Conservation (phyloP, 1,140 invertebrate species). For the Zaprionus lachaisei region DNA sequence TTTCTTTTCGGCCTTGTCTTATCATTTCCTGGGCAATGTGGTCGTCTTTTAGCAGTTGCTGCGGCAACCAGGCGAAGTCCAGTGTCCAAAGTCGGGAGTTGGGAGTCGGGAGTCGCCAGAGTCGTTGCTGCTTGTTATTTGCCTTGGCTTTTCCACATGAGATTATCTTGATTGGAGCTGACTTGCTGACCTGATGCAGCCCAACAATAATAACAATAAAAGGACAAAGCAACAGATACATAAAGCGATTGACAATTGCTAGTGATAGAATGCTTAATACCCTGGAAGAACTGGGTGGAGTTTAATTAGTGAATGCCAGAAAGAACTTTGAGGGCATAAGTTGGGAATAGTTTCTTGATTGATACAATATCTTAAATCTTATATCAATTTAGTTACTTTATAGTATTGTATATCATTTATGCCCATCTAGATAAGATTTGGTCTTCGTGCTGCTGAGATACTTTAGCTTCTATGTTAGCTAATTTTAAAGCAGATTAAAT, state of each 20-base stretch:
- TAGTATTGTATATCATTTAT: no score
- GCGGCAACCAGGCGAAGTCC: constrained; percentile 3
- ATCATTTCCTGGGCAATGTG: constrained; percentile 18
- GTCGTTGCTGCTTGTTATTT: constrained; percentile 28
- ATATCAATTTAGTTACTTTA: no score
- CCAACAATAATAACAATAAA: constrained; percentile 11
- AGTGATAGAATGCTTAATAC: neutral
- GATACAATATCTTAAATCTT: no score
- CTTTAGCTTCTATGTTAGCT: neutral
- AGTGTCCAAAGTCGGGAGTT: neutral
- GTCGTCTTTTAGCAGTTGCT: constrained; percentile 32
- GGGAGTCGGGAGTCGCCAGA: neutral
- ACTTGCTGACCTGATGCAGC: constrained; percentile 28
- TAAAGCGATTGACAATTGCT: neutral
- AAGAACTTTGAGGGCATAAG: no score
- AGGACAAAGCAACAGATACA: constrained; percentile 22
- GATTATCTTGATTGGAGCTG: constrained; percentile 55
- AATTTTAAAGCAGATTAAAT: neutral
- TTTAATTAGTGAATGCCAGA: no score
- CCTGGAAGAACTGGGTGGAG: neutral
- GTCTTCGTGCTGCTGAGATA: no score
- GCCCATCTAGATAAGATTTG: no score
- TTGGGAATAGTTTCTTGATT: no score
- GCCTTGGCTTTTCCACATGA: constrained; percentile 36
- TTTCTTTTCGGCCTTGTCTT: constrained; percentile 25